Evolutionary conservation across 2,113 vertebrate genomes (phyloP).

Genomic region (Empidonax alnorum): DNA sequence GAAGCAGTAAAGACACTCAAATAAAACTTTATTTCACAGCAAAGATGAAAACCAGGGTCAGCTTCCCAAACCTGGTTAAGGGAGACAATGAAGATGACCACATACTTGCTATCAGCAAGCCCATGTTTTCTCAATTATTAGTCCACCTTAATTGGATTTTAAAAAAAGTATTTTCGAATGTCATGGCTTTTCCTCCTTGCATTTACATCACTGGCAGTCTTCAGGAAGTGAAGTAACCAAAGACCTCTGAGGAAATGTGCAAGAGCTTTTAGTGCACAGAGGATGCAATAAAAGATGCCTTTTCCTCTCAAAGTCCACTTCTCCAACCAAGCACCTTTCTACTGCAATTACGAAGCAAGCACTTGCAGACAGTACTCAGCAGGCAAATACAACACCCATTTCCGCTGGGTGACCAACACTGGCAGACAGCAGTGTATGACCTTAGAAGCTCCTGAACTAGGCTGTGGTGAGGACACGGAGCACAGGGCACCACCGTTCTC

Average conservation of each 20-base stretch:
- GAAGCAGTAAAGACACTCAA: background rate
- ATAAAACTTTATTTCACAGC: background rate
- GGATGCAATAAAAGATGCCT: background rate
- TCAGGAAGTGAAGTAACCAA: background rate
- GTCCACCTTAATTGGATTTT: background rate
- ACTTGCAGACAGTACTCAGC: background rate
- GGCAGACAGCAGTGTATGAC: rapidly evolving
- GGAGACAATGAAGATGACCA: background rate
- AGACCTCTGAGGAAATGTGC: background rate
- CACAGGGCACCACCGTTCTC: rapidly evolving
- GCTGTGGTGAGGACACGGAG: background rate
- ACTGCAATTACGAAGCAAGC: rapidly evolving
- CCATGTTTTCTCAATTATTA: background rate
- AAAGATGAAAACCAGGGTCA: background rate
- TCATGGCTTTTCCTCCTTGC: background rate
- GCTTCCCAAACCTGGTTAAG: background rate
- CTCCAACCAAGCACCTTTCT: background rate
- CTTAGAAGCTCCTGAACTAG: background rate
- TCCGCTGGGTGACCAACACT: rapidly evolving
- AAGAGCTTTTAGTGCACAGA: background rate
- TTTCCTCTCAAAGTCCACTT: background rate
- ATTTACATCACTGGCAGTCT: background rate
- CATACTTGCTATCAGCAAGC: background rate
- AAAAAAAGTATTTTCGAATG: background rate
- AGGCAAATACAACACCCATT: background rate